These are phyloP conservation scores for Natrix natrix DNA, from an alignment of 2,797 vertebrate genomes.

Conservation along the genomic window DNA sequence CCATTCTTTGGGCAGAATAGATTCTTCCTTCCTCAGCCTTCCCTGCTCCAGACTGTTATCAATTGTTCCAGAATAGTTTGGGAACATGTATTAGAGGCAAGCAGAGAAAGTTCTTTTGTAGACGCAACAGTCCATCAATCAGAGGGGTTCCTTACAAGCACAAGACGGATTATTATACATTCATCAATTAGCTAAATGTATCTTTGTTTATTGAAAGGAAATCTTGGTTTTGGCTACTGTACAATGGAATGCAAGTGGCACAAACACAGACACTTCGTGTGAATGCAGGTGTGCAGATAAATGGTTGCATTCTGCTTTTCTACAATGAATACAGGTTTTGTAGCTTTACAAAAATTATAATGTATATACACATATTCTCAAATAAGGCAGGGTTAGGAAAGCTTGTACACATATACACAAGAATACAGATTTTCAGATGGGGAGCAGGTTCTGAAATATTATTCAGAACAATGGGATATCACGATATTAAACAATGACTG, in stretches of 20 bases:
- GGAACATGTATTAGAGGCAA: not conserved
- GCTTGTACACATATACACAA: constrained; percentile 22
- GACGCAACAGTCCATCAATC: not conserved
- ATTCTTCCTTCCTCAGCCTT: not conserved
- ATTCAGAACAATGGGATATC: constrained; percentile 11
- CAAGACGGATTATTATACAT: constrained; percentile 23
- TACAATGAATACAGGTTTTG: constrained; percentile 24
- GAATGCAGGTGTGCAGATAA: constrained; percentile 41
- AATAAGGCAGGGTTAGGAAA: constrained; percentile 30
- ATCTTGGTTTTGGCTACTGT: constrained; percentile 17
- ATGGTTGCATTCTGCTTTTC: constrained; percentile 22
- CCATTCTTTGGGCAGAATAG: not conserved
- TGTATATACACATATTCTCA: not conserved
- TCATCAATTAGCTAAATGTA: constrained; percentile 46
- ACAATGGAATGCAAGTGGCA: constrained; percentile 15
- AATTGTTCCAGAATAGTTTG: not conserved
- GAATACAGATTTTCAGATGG: constrained; percentile 24
- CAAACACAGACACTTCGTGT: constrained; percentile 34
- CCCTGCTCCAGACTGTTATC: not conserved
- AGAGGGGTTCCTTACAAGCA: constrained; percentile 34
- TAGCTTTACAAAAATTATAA: constrained; percentile 28
- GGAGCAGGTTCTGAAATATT: constrained; percentile 11
- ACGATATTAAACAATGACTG: not conserved
- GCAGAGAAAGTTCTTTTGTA: not conserved
- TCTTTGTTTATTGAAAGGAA: constrained; percentile 49